A percentile compares a stretch with the other conserved stretches of the same genome.
phyloP scores from a whole-genome alignment of 2,113 vertebrate species.

The Turdus rufiventris region DNA sequence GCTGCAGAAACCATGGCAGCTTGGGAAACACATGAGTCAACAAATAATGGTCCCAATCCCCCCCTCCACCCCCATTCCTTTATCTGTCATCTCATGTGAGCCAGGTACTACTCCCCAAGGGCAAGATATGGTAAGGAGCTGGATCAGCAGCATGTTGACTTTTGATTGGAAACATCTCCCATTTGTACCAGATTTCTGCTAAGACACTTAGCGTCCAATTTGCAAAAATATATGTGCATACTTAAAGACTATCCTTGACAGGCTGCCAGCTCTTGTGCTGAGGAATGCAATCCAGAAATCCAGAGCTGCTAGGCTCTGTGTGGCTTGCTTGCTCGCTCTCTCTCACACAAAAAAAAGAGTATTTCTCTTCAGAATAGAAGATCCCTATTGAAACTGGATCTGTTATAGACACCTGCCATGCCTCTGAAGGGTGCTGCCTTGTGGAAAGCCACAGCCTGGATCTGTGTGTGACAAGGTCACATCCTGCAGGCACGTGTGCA shows the following conservation, averaged over 20 bases:
- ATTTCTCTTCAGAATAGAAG: neutral
- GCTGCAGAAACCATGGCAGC: neutral
- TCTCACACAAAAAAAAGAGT: accelerated
- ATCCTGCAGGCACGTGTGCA: accelerated
- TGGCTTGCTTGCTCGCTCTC: neutral
- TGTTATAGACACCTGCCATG: neutral
- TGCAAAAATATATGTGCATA: neutral
- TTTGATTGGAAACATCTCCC: neutral
- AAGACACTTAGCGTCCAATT: neutral
- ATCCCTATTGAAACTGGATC: neutral
- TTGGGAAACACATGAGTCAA: neutral
- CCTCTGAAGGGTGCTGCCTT: neutral
- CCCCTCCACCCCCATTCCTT: neutral
- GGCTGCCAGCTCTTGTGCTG: neutral
- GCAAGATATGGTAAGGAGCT: neutral
- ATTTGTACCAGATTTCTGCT: neutral
- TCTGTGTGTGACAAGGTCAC: neutral
- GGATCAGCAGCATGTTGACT: neutral
- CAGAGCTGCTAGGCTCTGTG: neutral
- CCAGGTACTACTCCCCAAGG: neutral
- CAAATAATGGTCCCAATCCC: neutral
- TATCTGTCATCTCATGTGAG: neutral
- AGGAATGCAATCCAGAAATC: neutral
- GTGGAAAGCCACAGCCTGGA: neutral
- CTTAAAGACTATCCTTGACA: neutral